Percentiles rank a stretch among this genome's conserved stretches.
Evolutionary conservation across 2,113 vertebrate species (phyloP).

Genomic region (Peromyscus maniculatus): DNA sequence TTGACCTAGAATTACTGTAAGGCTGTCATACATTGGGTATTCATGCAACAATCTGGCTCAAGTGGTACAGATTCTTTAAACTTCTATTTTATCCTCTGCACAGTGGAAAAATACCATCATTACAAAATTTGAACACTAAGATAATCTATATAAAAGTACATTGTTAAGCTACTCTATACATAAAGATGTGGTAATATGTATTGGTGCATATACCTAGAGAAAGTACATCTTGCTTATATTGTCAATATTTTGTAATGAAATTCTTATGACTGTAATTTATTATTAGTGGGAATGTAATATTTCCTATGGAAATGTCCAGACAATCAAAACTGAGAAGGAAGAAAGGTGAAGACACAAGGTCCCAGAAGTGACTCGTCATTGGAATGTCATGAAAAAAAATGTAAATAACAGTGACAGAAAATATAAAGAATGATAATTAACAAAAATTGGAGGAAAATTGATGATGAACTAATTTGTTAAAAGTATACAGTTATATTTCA

Average conservation of each 20-base stretch:
- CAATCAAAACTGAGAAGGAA: not conserved
- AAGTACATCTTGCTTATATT: not conserved
- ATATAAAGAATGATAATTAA: not conserved
- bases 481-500: not conserved
- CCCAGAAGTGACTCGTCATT: not conserved
- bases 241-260: not conserved
- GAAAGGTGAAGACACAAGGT: not conserved
- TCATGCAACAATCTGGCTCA: not conserved
- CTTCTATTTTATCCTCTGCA: not conserved
- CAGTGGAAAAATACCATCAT: not conserved
- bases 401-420: not conserved
- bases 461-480: not conserved
- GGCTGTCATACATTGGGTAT: not conserved
- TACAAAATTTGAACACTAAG: not conserved
- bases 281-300: not conserved
- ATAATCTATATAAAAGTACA: not conserved
- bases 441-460: accelerated
- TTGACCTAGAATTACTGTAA: not conserved
- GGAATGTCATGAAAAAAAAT: not conserved
- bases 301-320: not conserved
- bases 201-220: not conserved
- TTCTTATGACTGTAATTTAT: not conserved
- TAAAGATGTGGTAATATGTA: not conserved
- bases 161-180: not conserved
- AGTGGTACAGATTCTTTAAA: not conserved